Base-by-base conservation (phyloP, 1,140 invertebrate genomes). In the Luehdorfia chinensis region DNA sequence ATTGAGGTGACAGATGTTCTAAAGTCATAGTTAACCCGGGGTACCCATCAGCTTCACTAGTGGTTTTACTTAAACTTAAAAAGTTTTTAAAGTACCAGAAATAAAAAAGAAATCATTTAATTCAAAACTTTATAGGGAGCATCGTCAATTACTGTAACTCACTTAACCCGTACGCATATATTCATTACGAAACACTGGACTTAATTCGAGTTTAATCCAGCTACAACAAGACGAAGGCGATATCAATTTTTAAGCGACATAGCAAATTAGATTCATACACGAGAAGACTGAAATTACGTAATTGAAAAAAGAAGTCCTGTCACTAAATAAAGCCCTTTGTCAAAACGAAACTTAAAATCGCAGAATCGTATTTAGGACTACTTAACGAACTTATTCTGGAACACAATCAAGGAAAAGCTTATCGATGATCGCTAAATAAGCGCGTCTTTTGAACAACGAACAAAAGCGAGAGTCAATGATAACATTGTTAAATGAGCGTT, bases 301-400 rank as follows among this genome's bases (percentile, higher is more conserved):
- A 44, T 44, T 55, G 48, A 55, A 49, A 49, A 36, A 55, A 46
- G 41, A 55, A 37, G 39, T 49, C 46, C 52, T 49, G 41, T 28
- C 12, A n/a, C n/a, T n/a, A n/a, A n/a, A n/a, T 14, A 43, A 43
- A 43, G 3, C 15, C 9, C 21, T 27, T 16, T 28, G 14, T 43
- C 14, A 12, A 30, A 16, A 11, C 39, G 8, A 25, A 16, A 11
- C 8, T 23, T 37, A 37, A 37, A n/a, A 2, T 8, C n/a, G 25
- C 25, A 27, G 30, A 30, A 3, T 30, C 11, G 30, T 12, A 5
- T 4, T 12, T n/a, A 31, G 11, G 9, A 31, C 11, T 14, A 13
- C 36, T 34, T n/a, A 18, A n/a, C 15, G 15, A 1, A 34, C 16
- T 34, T 34, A 31, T 31, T 13, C 30, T 31, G 25, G 25, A 1